Percentiles rank a stretch among this genome's conserved stretches.
phyloP scores from a whole-genome alignment of 1,140 invertebrate genomes.

The Andrena cerasifolii region DNA sequence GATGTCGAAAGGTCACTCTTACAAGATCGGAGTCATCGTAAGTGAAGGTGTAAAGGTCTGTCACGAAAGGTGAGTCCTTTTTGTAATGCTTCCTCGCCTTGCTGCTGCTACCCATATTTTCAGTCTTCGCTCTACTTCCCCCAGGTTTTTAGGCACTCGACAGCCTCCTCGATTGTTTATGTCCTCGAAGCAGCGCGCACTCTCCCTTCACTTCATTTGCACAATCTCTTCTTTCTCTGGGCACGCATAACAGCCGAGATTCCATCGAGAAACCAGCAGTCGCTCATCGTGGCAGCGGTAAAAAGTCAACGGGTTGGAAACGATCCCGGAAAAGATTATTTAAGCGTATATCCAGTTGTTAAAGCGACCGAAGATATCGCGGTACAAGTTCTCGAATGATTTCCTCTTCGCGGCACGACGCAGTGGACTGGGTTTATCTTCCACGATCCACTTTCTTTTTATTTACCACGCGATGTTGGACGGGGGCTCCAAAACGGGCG shows the following conservation, averaged over 20 bases:
- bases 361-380: too few relatives aligned
- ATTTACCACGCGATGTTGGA: not conserved
- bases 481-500: too few relatives aligned
- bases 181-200: too few relatives aligned
- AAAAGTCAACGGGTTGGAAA: too few relatives aligned
- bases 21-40: slow-evolving; percentile 86
- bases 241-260: too few relatives aligned
- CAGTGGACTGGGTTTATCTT: not conserved
- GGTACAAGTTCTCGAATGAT: too few relatives aligned
- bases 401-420: not conserved
- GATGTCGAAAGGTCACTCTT: slow-evolving; percentile 55
- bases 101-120: slow-evolving; percentile 76
- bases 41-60: slow-evolving; percentile 92
- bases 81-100: slow-evolving; percentile 88
- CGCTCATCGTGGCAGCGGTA: too few relatives aligned
- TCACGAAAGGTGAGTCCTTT: slow-evolving; percentile 91
- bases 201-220: not conserved
- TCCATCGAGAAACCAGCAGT: not conserved
- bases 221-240: slow-evolving; percentile 7
- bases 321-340: too few relatives aligned
- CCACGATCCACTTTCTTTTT: slow-evolving; percentile 9
- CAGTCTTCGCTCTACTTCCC: not conserved
- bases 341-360: too few relatives aligned
- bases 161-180: not conserved
- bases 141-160: not conserved